Evolutionary conservation across 2,797 vertebrate genomes (phyloP).

Genomic region (Ceryle rudis): DNA sequence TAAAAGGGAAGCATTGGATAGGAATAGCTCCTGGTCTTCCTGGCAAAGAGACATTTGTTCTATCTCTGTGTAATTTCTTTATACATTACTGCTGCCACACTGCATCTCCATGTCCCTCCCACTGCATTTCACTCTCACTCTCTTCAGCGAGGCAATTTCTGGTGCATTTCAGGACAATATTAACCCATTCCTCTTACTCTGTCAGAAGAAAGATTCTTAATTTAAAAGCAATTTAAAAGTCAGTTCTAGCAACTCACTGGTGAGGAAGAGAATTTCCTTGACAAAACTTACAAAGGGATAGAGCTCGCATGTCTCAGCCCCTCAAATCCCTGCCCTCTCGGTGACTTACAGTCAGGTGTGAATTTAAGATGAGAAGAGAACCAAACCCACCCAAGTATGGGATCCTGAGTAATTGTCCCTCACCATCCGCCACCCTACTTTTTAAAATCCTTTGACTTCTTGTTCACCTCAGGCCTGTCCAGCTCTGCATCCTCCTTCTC

Average conservation of each 20-base stretch:
- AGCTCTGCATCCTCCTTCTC: background rate
- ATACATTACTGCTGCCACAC: constrained; percentile 69
- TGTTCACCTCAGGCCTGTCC: background rate
- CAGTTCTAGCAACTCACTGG: background rate
- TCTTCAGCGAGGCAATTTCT: constrained; percentile 64
- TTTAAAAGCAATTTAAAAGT: constrained; percentile 18
- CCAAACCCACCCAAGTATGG: background rate
- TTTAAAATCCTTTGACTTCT: background rate
- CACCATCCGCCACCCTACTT: background rate
- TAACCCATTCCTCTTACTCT: constrained; percentile 62
- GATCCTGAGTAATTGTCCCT: background rate
- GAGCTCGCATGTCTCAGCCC: background rate
- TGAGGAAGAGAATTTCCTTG: background rate
- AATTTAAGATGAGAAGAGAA: background rate
- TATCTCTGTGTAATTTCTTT: constrained; percentile 67
- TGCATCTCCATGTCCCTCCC: constrained; percentile 65
- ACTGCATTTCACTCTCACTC: constrained; percentile 63
- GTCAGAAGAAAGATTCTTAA: background rate
- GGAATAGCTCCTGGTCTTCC: constrained; percentile 49
- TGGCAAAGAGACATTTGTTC: constrained; percentile 60
- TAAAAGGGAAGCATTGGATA: constrained; percentile 30
- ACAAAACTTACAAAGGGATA: background rate
- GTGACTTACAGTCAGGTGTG: background rate
- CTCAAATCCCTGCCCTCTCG: background rate
- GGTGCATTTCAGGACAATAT: constrained; percentile 74